phyloP scores from a whole-genome alignment of 2,797 vertebrate genomes.

The Pantherophis alleghaniensis region DNA sequence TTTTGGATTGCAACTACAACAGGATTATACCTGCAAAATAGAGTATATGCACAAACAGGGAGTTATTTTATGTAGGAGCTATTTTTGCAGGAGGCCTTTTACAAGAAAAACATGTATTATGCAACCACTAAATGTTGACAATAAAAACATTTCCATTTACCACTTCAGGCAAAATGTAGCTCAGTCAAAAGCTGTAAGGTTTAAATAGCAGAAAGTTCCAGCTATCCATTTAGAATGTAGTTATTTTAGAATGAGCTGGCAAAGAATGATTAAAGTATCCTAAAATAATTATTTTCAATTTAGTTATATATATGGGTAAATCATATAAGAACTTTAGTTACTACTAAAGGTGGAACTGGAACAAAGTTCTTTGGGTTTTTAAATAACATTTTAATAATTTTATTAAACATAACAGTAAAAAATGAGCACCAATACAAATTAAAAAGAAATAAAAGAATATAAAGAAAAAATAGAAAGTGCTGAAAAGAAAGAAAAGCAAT shows the following conservation, averaged over 20 bases:
- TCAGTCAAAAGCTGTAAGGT: neutral
- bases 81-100: neutral
- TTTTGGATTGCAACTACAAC: neutral
- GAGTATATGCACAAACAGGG: neutral
- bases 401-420: neutral
- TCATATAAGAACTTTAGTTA: neutral
- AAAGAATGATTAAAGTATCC: neutral
- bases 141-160: neutral
- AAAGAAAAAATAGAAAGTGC: neutral
- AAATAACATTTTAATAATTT: conserved; percentile 32
- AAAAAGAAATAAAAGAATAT: neutral
- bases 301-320: neutral
- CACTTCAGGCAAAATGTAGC: neutral
- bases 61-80: neutral
- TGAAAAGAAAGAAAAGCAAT: neutral
- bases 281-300: neutral
- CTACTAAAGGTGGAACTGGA: conserved; percentile 30
- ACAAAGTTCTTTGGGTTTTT: conserved; percentile 36
- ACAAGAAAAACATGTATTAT: neutral
- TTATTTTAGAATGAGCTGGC: neutral
- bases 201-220: neutral
- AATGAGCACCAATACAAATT: neutral
- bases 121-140: neutral
- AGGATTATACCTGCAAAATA: neutral
- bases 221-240: neutral